Percentiles rank a stretch among this genome's conserved stretches.
These are phyloP conservation scores for Eucidaris tribuloides DNA, from an alignment of 35 echinoderm and acorn worm genomes.

Conservation along the genomic window DNA sequence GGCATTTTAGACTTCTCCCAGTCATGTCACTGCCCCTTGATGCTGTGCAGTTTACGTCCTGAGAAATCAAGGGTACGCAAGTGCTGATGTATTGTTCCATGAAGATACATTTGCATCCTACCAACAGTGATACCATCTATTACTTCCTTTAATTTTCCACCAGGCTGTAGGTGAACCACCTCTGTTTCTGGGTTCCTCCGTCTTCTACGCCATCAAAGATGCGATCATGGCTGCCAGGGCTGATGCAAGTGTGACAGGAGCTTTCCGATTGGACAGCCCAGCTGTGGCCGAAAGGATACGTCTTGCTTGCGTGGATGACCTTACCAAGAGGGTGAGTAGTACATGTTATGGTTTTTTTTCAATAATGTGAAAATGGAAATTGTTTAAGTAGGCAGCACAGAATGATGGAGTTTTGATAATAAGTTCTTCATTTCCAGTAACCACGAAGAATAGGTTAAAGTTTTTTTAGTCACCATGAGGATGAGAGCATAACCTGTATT, in stretches of 20 bases:
- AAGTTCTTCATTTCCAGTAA: too few relatives aligned
- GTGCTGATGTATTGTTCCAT: too few relatives aligned
- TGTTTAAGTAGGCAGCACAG: too few relatives aligned
- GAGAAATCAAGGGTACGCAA: too few relatives aligned
- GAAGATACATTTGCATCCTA: too few relatives aligned
- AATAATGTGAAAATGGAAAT: too few relatives aligned
- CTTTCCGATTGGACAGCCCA: slow-evolving; percentile 71
- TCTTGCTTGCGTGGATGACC: slow-evolving; percentile 69
- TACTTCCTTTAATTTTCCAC: background rate
- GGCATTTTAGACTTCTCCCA: too few relatives aligned
- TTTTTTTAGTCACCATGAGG: too few relatives aligned
- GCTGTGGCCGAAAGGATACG: slow-evolving; percentile 71
- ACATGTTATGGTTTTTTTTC: background rate
- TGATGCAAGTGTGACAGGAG: slow-evolving; percentile 48
- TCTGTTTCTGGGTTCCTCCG: slow-evolving; percentile 67
- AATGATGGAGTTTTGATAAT: too few relatives aligned
- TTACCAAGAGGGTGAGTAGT: slow-evolving; percentile 67
- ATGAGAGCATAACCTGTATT: too few relatives aligned
- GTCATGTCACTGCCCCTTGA: background rate
- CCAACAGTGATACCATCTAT: background rate
- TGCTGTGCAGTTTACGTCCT: too few relatives aligned
- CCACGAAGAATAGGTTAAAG: too few relatives aligned
- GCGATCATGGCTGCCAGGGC: slow-evolving; percentile 75
- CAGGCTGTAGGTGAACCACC: slow-evolving; percentile 92
- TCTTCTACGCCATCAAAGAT: slow-evolving; percentile 94